Evolutionary conservation across 2,888 invertebrate genomes (phyloP).

Genomic region (Megamerina dolium): DNA sequence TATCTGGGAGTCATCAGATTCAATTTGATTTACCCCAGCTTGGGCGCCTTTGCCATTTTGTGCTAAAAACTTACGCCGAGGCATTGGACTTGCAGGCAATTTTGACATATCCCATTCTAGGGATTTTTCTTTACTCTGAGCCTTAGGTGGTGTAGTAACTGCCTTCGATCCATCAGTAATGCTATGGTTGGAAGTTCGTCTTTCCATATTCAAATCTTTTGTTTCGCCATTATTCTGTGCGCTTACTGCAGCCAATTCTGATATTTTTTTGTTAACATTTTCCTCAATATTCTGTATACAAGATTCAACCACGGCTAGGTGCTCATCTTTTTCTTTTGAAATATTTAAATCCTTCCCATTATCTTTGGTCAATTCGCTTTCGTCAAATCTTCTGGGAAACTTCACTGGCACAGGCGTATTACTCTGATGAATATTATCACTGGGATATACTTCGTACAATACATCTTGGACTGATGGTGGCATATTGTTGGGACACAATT

Average conservation of each 20-base stretch:
- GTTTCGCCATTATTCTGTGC: background rate
- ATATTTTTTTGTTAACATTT: background rate
- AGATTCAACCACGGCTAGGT: too few relatives aligned
- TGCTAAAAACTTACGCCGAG: conserved; percentile 23
- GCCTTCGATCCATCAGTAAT: background rate
- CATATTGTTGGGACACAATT: conserved; percentile 38
- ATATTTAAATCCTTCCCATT: too few relatives aligned
- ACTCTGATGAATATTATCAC: too few relatives aligned
- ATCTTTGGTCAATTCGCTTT: background rate
- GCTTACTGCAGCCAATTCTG: background rate
- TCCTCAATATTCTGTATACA: background rate
- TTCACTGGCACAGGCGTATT: background rate
- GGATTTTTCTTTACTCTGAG: conserved; percentile 28
- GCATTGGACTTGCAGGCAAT: conserved; percentile 36
- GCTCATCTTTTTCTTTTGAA: too few relatives aligned
- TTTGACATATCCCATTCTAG: conserved; percentile 35
- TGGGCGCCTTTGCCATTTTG: conserved; percentile 26
- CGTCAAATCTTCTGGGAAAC: background rate
- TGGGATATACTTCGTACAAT: conserved; percentile 22
- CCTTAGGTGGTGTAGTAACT: conserved; percentile 21
- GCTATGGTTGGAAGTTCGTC: background rate
- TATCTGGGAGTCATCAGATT: conserved; percentile 26
- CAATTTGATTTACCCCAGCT: conserved; percentile 11
- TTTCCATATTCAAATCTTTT: background rate
- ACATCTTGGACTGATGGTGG: conserved; percentile 46